These are phyloP conservation scores for Butorides virescens DNA, from an alignment of 2,113 vertebrate species.

Conservation along the genomic window DNA sequence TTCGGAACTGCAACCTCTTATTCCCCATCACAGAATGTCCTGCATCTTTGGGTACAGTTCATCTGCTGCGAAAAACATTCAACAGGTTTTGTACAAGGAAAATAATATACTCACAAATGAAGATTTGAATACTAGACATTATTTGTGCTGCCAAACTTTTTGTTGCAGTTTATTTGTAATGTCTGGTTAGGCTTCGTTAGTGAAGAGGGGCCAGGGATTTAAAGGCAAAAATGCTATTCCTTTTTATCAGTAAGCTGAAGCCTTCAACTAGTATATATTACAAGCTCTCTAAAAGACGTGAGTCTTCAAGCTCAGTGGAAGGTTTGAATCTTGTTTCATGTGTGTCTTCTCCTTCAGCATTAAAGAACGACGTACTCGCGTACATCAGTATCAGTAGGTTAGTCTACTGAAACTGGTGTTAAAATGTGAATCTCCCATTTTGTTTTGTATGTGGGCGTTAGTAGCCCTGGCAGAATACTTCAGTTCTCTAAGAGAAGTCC, in stretches of 20 bases:
- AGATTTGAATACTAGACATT: slow-evolving; percentile 76
- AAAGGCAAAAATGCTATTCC: slow-evolving; percentile 57
- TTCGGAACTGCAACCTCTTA: slow-evolving; percentile 84
- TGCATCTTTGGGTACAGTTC: slow-evolving; percentile 74
- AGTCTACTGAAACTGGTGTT: slow-evolving; percentile 76
- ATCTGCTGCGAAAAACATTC: slow-evolving; percentile 75
- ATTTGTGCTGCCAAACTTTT: slow-evolving; percentile 70
- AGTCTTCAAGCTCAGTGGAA: slow-evolving; percentile 61
- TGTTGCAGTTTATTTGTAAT: slow-evolving; percentile 72
- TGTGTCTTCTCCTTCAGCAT: slow-evolving; percentile 63
- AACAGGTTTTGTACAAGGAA: slow-evolving; percentile 77
- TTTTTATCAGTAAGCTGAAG: slow-evolving; percentile 66
- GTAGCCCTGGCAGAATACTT: slow-evolving; percentile 55
- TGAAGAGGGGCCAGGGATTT: slow-evolving; percentile 69
- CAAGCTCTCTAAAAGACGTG: slow-evolving; percentile 38
- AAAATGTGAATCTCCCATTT: slow-evolving; percentile 77
- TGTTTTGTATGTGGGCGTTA: slow-evolving; percentile 41
- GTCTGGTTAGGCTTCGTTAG: slow-evolving; percentile 72
- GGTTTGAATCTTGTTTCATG: slow-evolving; percentile 48
- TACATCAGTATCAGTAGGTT: slow-evolving; percentile 75
- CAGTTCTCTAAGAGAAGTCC: slow-evolving; percentile 57
- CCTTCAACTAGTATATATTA: slow-evolving; percentile 62
- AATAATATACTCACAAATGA: slow-evolving; percentile 67
- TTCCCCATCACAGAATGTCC: slow-evolving; percentile 72
- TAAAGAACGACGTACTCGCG: slow-evolving; percentile 55